Conservation (phyloP, 1,140 invertebrate species). For the Drosophila sucinea region DNA sequence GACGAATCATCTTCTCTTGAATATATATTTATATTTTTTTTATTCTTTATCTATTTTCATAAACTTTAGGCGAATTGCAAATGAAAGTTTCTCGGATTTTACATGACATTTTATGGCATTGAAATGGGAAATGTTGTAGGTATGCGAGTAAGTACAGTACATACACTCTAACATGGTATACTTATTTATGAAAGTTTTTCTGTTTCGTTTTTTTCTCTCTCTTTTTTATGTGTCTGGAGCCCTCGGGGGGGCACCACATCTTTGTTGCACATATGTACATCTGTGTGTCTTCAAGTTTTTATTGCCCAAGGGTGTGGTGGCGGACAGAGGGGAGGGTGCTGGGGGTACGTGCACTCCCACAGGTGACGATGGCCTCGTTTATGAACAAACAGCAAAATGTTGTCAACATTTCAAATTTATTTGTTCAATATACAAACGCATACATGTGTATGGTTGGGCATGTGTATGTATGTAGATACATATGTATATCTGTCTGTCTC, state of each 20-base stretch:
- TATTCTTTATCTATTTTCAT: conserved; percentile 50
- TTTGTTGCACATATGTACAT: conserved; percentile 24
- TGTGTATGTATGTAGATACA: conserved; percentile 27
- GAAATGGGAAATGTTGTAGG: conserved; percentile 41
- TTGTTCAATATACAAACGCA: conserved; percentile 74
- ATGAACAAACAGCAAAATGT: conserved; percentile 81
- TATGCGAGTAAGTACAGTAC: conserved; percentile 14
- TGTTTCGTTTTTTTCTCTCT: conserved; percentile 7
- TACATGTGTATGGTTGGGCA: conserved; percentile 46
- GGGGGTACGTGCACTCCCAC: conserved; percentile 67
- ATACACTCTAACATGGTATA: background rate
- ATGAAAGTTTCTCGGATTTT: conserved; percentile 67
- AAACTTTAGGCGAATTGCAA: conserved; percentile 69
- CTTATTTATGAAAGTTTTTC: conserved; percentile 61
- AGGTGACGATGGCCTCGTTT: conserved; percentile 81
- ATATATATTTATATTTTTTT: background rate
- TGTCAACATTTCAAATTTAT: conserved; percentile 82
- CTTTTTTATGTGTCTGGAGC: conserved; percentile 61
- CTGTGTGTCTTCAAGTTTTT: conserved; percentile 64
- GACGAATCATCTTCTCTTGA: background rate
- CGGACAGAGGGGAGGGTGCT: conserved; percentile 13
- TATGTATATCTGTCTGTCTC: conserved; percentile 53
- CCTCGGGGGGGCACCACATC: conserved; percentile 44
- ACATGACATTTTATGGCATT: conserved; percentile 65
- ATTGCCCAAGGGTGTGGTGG: conserved; percentile 46